Percentiles rank a stretch among this genome's conserved stretches.
Evolutionary conservation across 1,140 invertebrate genomes (phyloP).

Genomic region (Monomorium pharaonis): DNA sequence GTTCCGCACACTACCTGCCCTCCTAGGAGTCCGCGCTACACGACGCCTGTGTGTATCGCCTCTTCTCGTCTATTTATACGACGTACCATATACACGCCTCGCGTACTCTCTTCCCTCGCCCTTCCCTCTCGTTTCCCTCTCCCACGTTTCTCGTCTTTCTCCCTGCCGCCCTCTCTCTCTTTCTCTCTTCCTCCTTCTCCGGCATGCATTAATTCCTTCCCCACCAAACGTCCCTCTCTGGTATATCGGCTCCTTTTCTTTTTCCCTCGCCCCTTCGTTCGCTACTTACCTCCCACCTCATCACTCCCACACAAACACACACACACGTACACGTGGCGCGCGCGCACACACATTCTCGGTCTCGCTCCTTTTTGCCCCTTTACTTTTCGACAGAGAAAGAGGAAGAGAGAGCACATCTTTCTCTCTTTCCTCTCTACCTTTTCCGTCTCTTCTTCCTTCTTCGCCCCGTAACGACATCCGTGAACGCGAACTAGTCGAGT

Average conservation of each 20-base stretch:
- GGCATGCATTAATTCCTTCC: constrained; percentile 52
- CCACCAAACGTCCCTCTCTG: constrained; percentile 5
- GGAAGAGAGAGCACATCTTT: constrained; percentile 10
- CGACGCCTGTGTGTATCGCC: constrained; percentile 66
- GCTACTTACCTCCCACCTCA: constrained; percentile 62
- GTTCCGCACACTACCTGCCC: constrained; percentile 65
- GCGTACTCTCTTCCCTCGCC: constrained; percentile 73
- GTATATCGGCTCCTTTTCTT: constrained; percentile 45
- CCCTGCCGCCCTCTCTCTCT: no score
- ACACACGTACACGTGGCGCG: constrained; percentile 63
- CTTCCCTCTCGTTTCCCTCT: constrained; percentile 24
- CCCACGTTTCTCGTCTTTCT: not conserved
- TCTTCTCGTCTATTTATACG: constrained; percentile 83
- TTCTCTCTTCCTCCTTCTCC: no score
- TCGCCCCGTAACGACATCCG: constrained; percentile 74
- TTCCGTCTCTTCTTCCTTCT: constrained; percentile 63
- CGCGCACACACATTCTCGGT: constrained; percentile 47
- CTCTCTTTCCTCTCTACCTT: constrained; percentile 56
- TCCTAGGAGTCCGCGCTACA: constrained; percentile 68
- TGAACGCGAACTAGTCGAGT: constrained; percentile 57
- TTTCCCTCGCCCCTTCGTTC: not conserved
- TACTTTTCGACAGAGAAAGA: constrained; percentile 22
- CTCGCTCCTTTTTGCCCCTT: constrained; percentile 72
- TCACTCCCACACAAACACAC: constrained; percentile 58
- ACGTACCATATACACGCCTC: constrained; percentile 78